Base-by-base conservation (phyloP, 2,797 vertebrate genomes). In the Gallirallus australis region DNA sequence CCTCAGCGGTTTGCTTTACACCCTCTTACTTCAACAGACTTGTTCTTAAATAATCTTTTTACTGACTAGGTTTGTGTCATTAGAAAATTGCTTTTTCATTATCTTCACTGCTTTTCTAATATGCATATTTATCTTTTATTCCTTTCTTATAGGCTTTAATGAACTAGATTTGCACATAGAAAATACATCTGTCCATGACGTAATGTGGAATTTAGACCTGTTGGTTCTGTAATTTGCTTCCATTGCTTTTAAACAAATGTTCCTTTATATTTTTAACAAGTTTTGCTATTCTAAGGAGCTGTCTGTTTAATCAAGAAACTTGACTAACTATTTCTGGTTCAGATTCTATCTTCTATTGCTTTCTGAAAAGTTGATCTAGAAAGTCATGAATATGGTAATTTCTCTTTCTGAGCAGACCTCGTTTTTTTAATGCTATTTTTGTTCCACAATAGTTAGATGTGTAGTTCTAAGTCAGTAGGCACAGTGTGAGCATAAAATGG, bases 321-420 rank as follows among this genome's bases (percentile, higher is more conserved):
- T 48, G 31, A 71, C 61, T 82, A 96, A 54, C 69, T 75, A 89
- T 86, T 95, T 88, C 54, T 72, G 57, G 12, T 86, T 95, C 54
- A 68, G 52, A 52, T 88, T 82, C n/a, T 42, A 0, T 70, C 68
- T 92, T 75, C 45, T 39, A 31, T 45, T 92, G 37, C 65, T 73
- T 94, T 92, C 65, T 53, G 40, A 60, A 90, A 73, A 92, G 59
- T 76, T 88, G 73, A 59, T 65, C 39, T 82, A 68, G 72, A 65
- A 78, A 79, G 33, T 86, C 37, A 73, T 77, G 92, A 97, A 94
- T 86, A 96, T 96, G 94, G 54, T 96, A 95, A 97, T 96, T 88
- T 95, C 48, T 89, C 27, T 68, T 89, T 96, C 87, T 91, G 60
- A 72, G 75, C 35, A 61, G 47, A 28, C n/a, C 18, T 45, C 17